Base-by-base conservation (phyloP, 2,888 invertebrate species). In the Campoplex nolae region DNA sequence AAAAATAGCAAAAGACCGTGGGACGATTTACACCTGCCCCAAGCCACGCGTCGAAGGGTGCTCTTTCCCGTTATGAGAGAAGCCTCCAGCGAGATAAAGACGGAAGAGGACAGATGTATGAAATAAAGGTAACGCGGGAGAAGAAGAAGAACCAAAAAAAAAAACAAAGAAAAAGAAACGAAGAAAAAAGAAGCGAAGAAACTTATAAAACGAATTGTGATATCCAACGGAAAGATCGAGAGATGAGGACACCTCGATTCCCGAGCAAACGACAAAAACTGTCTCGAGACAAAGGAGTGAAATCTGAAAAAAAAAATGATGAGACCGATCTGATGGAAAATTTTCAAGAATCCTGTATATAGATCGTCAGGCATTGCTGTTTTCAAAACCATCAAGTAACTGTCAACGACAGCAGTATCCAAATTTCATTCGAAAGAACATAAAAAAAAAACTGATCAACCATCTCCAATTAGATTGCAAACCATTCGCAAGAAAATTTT, bases 1-100 rank as follows among this genome's bases (percentile, higher is more conserved):
- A 88, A 88, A 88, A 89, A 88, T 87, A 87, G 92, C 91, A 90
- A 91, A 83, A 92, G 93, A 93, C 91, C 93, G 92, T 93, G 93
- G 90, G 93, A 93, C 86, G 84, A 87, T 81, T 85, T 90, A 89
- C 92, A 93, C 92, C 92, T 93, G 93, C 83, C 76, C 75, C 76
- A 54, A 62, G 68, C 74, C 73, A 85, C 71, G 80, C 85, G 86
- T 87, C 86, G 78, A 83, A 88, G 86, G 85, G 85, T 85, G 76
- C 67, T 38, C 45, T 9, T 48, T 58, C 38, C 73, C 28, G 62
- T 16, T 32, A 16, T 6, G 62, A 62, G 87, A 79, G 77, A 71
- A 84, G 51, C 83, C 42, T 85, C 51, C 48, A 86, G 78, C 51
- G 75, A 87, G 83, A 86, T 88, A 88, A 88, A 86, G 80, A 83